These are phyloP conservation scores for Lepidurus apus DNA, from an alignment of 1,140 invertebrate species.

Conservation along the genomic window DNA sequence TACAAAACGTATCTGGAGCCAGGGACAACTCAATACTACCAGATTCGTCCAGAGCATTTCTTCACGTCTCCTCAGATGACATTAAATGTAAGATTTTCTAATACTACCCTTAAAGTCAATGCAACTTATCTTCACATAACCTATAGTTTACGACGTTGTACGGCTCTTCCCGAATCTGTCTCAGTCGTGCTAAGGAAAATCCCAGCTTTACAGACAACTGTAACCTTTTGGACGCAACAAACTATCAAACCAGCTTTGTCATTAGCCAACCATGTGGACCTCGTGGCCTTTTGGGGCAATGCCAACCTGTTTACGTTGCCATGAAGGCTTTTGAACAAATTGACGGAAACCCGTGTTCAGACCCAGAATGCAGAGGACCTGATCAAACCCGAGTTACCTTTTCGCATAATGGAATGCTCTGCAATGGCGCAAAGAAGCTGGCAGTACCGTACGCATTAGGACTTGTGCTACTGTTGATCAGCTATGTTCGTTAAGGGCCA, in stretches of 20 bases:
- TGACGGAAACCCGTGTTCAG: background rate
- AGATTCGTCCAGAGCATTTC: conserved; percentile 24
- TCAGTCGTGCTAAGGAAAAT: conserved; percentile 21
- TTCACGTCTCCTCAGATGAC: conserved; percentile 12
- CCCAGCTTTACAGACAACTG: conserved; percentile 28
- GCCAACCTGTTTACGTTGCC: conserved; percentile 28
- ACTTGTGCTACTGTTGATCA: background rate
- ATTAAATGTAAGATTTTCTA: conserved; percentile 11
- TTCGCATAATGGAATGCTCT: background rate
- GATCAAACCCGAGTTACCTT: background rate
- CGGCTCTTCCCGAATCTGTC: conserved; percentile 26
- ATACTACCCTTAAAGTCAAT: background rate
- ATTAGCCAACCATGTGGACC: conserved; percentile 30
- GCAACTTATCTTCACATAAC: background rate
- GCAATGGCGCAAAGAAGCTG: background rate
- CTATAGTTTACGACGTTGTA: conserved; percentile 25
- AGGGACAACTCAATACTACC: conserved; percentile 25
- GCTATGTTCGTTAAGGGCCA: background rate
- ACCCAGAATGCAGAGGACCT: background rate
- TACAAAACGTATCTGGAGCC: conserved; percentile 25
- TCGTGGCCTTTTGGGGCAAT: background rate
- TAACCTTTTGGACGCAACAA: conserved; percentile 8
- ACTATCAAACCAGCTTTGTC: conserved; percentile 26
- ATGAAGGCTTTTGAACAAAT: conserved; percentile 7
- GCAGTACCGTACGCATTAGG: background rate